Evolutionary conservation across 2,888 invertebrate genomes (phyloP), one percentile per base, ranked within the genome.

Genomic region (Craniophora ligustri): DNA sequence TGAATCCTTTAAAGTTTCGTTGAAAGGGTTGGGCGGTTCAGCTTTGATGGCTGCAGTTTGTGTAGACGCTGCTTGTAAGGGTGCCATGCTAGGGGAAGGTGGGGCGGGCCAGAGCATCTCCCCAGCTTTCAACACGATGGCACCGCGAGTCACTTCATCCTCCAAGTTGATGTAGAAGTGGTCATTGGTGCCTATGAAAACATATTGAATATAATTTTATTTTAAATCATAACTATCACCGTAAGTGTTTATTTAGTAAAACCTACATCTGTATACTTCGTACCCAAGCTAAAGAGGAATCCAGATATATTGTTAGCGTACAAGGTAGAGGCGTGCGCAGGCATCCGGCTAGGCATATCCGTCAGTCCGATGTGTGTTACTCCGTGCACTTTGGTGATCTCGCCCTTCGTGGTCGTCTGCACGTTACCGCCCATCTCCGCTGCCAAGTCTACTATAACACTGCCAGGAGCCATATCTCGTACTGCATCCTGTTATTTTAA

Each of bases 271-370:
- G 5, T 3, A 1, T 3, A 5, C 10, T 23, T 8, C 87, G 86
- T 86, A 95, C 97, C 97, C 66, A 98, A 95, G 42, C 97, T 97
- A 1, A 98, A 89, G 6, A 98, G 89, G 73, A 98, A 96, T 80
- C 98, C 98, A 13, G 97, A 96, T 69, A 98, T 97, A 82, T 98
- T 98, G 86, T 98, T 98, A n/a, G 96, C 97, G 82, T 98, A 98
- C 15, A 98, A 92, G 0, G 97, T 97, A 19, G 97, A 97, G 46
- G 97, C 96, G 86, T 98, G 97, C 0, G 97, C 97, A 0, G 98
- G 97, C 82, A 98, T 94, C 45, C 97, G 94, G 76, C 97, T 97
- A 10, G 98, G 96, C 45, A 98, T 87, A 89, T 98, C 98, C 0
- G 98, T 97, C 60, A 97, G 94, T 11, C 98, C 98, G 75, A 98